These are phyloP conservation scores for Thripadectes ignobilis DNA, from an alignment of 2,797 vertebrate genomes.

Conservation along the genomic window DNA sequence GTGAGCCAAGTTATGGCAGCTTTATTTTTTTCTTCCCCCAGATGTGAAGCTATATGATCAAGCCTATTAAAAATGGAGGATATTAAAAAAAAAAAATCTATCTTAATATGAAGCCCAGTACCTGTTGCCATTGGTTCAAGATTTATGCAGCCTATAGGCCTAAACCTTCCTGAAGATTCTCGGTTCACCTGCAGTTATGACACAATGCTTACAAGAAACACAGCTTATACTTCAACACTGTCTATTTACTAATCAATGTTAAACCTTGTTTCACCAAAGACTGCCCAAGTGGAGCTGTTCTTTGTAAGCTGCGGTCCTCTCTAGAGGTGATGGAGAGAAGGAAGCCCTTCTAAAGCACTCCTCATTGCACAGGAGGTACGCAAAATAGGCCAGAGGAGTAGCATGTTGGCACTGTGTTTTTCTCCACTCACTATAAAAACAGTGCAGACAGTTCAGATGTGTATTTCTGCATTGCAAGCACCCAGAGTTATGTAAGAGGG, in stretches of 20 bases:
- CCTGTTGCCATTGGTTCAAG: background rate
- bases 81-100: background rate
- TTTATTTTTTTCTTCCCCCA: fast-evolving
- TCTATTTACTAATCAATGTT: background rate
- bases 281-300: background rate
- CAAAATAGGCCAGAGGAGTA: background rate
- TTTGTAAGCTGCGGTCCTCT: background rate
- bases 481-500: background rate
- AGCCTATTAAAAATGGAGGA: background rate
- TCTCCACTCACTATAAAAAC: background rate
- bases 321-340: background rate
- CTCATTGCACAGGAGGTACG: background rate
- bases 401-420: background rate
- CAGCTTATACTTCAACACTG: background rate
- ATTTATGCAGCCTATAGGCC: background rate
- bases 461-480: background rate
- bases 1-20: background rate
- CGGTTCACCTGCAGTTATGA: background rate
- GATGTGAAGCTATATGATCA: background rate
- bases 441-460: background rate
- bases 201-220: fast-evolving
- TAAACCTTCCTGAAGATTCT: background rate
- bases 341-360: background rate
- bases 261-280: background rate
- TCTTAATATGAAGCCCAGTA: background rate